Percentiles rank a stretch among this genome's conserved stretches.
phyloP scores from a whole-genome alignment of 2,888 invertebrate genomes.

The Phlogophora meticulosa region DNA sequence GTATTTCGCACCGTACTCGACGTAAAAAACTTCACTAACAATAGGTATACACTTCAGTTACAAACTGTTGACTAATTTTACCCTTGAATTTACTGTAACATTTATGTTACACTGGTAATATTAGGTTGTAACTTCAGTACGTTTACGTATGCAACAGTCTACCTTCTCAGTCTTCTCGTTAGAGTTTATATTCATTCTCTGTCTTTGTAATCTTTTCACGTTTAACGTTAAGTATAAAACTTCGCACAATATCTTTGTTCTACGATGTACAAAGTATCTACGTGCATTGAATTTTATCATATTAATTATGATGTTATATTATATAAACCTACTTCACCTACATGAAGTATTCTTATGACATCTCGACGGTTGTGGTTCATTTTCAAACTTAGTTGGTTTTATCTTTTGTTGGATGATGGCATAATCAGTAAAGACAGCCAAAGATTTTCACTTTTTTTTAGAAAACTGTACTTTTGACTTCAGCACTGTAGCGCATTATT shows the following conservation, averaged over 20 bases:
- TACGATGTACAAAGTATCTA: constrained; percentile 38
- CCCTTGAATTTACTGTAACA: constrained; percentile 52
- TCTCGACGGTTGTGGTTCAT: background rate
- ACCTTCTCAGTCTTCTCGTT: constrained; percentile 34
- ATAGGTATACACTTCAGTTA: constrained; percentile 59
- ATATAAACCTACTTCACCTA: background rate
- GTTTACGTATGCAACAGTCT: constrained; percentile 34
- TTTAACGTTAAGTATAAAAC: constrained; percentile 59
- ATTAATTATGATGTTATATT: constrained; percentile 31
- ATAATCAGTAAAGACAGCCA: background rate
- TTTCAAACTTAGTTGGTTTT: constrained; percentile 15
- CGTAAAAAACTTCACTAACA: constrained; percentile 67
- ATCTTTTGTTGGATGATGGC: background rate
- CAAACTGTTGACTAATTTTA: constrained; percentile 64
- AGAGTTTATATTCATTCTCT: constrained; percentile 45
- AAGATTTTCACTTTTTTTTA: no score
- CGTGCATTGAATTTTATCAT: constrained; percentile 52
- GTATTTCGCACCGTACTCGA: constrained; percentile 67
- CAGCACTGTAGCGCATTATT: no score
- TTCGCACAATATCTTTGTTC: constrained; percentile 49
- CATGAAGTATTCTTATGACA: background rate
- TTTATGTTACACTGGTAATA: constrained; percentile 33
- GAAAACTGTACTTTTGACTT: no score
- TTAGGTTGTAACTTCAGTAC: constrained; percentile 48
- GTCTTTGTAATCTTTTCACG: constrained; percentile 62